Conservation (phyloP, 2,797 vertebrate genomes). For the Eulemur mongoz region DNA sequence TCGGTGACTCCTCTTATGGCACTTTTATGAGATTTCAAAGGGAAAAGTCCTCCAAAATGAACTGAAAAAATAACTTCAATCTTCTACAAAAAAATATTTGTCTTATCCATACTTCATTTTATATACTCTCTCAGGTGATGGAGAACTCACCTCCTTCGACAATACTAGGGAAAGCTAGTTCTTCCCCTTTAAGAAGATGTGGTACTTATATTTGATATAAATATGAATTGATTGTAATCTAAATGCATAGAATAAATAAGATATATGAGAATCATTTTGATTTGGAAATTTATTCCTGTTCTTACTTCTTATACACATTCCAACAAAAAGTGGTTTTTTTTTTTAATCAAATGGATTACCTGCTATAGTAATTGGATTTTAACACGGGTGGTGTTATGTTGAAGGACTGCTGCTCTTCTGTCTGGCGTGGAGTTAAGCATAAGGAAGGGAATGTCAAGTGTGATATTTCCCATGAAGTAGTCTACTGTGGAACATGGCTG, state of each 20-base stretch:
- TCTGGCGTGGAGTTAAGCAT: slow-evolving; percentile 4
- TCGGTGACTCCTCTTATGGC: not conserved
- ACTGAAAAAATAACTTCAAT: not conserved
- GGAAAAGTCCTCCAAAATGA: not conserved
- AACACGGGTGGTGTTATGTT: not conserved
- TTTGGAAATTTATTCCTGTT: not conserved
- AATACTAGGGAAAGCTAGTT: not conserved
- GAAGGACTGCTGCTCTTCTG: not conserved
- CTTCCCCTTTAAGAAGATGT: not conserved
- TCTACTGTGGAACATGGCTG: slow-evolving; percentile 51
- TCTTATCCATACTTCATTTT: not conserved
- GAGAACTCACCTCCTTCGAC: not conserved
- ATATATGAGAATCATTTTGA: not conserved
- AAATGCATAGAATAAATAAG: not conserved
- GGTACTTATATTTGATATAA: not conserved
- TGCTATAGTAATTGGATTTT: slow-evolving; percentile 1
- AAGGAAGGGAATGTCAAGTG: slow-evolving; percentile 22
- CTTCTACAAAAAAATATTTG: not conserved
- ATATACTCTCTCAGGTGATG: not conserved
- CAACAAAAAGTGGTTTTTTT: not conserved
- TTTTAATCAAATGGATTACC: not conserved
- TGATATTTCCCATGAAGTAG: slow-evolving; percentile 50
- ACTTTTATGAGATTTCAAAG: not conserved
- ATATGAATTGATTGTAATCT: not conserved
- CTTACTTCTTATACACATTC: not conserved